Base-by-base conservation (phyloP, 2,113 vertebrate species). In the Axis porcinus region DNA sequence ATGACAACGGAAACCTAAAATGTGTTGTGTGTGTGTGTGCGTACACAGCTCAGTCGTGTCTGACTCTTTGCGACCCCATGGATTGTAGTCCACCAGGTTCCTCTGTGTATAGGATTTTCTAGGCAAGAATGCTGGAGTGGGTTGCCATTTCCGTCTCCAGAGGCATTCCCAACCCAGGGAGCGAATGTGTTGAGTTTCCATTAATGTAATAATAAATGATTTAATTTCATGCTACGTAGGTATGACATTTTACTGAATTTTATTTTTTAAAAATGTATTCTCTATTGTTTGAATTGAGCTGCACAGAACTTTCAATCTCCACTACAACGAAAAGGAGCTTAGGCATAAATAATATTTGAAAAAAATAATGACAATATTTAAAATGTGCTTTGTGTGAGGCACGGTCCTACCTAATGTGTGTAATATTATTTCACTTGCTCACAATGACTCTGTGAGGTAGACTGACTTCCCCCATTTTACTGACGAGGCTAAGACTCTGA, bases 141-240 rank as follows among this genome's bases (percentile, higher is more conserved):
- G 10, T 40, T 25, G 36, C 21, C 36, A 74, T 40, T 40, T 13
- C 19, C 11, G 10, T 74, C 36, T 74, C 67, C 67, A 74, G 36
- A 21, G n/a, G 10, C 40, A 74, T 74, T 23, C 11, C 21, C 67
- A 40, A 74, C 21, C 19, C 10, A 74, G 21, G 36, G 67, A 74
- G 40, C 1, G 52, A 88, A 85, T 95, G 7, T 91, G 76, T 50
- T 76, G 30, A 55, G 14, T 82, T 79, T 6, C 7, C 86, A 47
- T 54, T 87, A 95, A 93, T 87, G 27, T 86, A 64, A 30, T 86
- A 93, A 96, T 60, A 85, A 91, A 90, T 88, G 13, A 83, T 90
- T 95, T 88, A 90, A 88, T 64, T 76, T 58, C 78, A 74, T 89
- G 40, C 27, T 60, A 43, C 47, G 52, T 92, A 82, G 8, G 25